Evolutionary conservation across 1,140 invertebrate species (phyloP).

Genomic region (Aphaenogaster rudis): DNA sequence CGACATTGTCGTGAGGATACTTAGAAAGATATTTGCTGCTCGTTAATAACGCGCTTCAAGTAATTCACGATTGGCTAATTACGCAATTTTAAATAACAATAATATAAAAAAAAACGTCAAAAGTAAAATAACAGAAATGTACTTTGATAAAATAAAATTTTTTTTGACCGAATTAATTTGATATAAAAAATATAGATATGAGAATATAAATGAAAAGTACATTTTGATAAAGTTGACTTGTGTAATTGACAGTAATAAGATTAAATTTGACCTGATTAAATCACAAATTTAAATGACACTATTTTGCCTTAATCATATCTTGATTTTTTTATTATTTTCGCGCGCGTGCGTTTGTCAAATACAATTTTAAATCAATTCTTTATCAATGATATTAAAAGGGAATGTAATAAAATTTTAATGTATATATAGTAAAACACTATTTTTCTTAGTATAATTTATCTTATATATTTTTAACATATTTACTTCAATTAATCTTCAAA

Average conservation of each 20-base stretch:
- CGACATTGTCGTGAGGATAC: conserved; percentile 13
- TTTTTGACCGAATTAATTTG: background rate
- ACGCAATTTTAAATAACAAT: background rate
- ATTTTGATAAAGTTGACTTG: background rate
- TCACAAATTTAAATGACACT: conserved; percentile 1
- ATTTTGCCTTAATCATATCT: conserved; percentile 5
- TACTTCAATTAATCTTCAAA: background rate
- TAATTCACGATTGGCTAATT: conserved; percentile 27
- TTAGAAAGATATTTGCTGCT: conserved; percentile 10
- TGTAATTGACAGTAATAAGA: conserved; percentile 11
- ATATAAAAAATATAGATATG: background rate
- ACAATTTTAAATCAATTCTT: background rate
- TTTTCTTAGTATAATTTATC: background rate
- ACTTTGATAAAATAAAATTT: background rate
- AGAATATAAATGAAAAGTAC: background rate
- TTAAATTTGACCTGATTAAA: background rate
- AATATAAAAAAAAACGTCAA: background rate
- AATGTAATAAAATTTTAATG: background rate
- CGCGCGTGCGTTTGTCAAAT: background rate
- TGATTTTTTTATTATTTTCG: background rate
- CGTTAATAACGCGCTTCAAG: conserved; percentile 21
- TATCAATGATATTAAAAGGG: conserved; percentile 1
- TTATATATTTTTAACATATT: background rate
- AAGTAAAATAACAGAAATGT: background rate
- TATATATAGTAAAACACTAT: background rate